Percentiles rank a stretch among this genome's conserved stretches.
Conservation (phyloP, 2,113 vertebrate genomes). For the Menidia beryllina region DNA sequence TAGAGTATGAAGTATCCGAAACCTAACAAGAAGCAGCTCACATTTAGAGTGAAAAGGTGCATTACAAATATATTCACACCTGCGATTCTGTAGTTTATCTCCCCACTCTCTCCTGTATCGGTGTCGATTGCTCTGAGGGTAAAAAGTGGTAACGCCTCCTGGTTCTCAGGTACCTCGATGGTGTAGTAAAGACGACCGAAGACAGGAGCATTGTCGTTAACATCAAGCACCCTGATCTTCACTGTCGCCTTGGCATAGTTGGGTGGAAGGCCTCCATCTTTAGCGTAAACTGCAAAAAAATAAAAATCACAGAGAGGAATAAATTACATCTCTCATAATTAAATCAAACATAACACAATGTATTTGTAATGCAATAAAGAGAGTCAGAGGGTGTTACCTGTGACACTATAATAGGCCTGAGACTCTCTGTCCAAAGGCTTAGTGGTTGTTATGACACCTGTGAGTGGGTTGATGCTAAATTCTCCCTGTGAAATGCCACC, state of each 20-base stretch:
- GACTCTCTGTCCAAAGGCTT: slow-evolving; percentile 87
- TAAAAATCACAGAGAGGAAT: background rate
- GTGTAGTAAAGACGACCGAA: slow-evolving; percentile 87
- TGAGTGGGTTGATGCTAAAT: slow-evolving; percentile 87
- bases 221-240: slow-evolving; percentile 86
- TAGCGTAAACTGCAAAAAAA: slow-evolving; percentile 88
- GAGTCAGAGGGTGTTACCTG: slow-evolving; percentile 75
- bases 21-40: background rate
- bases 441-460: slow-evolving; percentile 87
- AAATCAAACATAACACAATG: no score
- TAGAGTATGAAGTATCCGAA: background rate
- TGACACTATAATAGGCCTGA: slow-evolving; percentile 86
- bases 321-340: rapidly evolving
- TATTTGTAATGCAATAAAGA: background rate
- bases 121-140: slow-evolving; percentile 88
- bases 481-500: slow-evolving; percentile 85
- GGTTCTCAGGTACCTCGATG: slow-evolving; percentile 93
- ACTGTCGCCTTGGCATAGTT: slow-evolving; percentile 87
- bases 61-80: slow-evolving; percentile 40
- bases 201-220: slow-evolving; percentile 90
- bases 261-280: slow-evolving; percentile 89
- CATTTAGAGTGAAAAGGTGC: background rate
- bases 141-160: slow-evolving; percentile 83
- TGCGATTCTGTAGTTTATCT: slow-evolving; percentile 84
- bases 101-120: slow-evolving; percentile 85